phyloP scores from a whole-genome alignment of 2,888 invertebrate genomes.

The Xestia c-nigrum region DNA sequence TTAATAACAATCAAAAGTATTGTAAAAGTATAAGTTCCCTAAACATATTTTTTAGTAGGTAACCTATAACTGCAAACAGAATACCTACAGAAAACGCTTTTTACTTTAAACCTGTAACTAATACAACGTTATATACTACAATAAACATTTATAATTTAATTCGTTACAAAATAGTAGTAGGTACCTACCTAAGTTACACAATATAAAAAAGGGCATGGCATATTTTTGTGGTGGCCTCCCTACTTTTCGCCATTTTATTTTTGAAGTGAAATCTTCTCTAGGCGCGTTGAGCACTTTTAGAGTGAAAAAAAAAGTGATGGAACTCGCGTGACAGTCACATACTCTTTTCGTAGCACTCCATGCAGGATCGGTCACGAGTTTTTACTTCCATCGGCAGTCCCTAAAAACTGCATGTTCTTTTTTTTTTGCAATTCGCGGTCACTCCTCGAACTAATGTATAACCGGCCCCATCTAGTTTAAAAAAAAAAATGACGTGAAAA shows the following conservation, averaged over 20 bases:
- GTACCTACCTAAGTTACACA: too few species aligned
- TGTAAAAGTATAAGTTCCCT: background rate
- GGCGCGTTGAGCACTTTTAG: too few species aligned
- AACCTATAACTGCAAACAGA: background rate
- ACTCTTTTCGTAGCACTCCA: too few species aligned
- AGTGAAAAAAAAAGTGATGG: too few species aligned
- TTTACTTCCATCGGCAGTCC: too few species aligned
- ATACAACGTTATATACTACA: background rate
- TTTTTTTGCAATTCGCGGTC: background rate
- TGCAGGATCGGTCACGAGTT: too few species aligned
- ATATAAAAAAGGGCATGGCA: background rate
- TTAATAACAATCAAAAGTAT: background rate
- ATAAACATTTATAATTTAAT: background rate
- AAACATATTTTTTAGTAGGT: background rate
- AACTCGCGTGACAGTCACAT: too few species aligned
- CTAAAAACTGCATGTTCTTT: too few species aligned
- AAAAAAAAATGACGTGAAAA: too few species aligned
- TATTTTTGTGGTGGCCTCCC: background rate
- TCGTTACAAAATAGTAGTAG: background rate
- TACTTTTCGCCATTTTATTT: background rate
- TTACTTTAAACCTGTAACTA: constrained; percentile 3
- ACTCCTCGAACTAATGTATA: too few species aligned
- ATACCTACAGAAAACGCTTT: background rate
- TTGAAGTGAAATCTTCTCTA: too few species aligned
- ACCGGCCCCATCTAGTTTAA: too few species aligned